Evolutionary conservation across 2,797 vertebrate species (phyloP), one percentile per base, ranked within the genome.

Genomic region (Ciconia nigra): DNA sequence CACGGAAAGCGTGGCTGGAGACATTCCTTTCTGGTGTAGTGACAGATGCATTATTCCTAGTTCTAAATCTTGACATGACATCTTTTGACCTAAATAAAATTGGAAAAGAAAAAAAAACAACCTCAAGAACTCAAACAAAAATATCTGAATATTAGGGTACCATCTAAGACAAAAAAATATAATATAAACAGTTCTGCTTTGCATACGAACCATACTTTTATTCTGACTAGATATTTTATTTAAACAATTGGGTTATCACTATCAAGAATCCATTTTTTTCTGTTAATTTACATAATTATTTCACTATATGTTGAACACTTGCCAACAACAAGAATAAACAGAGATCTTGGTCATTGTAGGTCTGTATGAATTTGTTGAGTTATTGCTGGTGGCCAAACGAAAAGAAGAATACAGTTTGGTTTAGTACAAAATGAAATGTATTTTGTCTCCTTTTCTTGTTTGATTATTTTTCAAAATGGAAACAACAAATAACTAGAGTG

Each of bases 31-130:
- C 91, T 77, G 85, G 26, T 29, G 73, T 83, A 69, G 55, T 22
- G 41, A 80, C 18, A 51, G 69, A 78, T 42, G 33, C n/a, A 12
- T 89, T 77, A 47, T 81, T 81, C 83, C 31, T 52, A 29, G 33
- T 69, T 21, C 87, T 93, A 5, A 88, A 4, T 25, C 21, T 94
- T 87, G 93, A 67, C 18, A 29, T 61, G 17, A 54, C 92, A 3
- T 71, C 87, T 76, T 93, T 96, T 69, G 91, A 95, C 37, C 96
- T 98, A 87, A 70, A 95, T 25, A 39, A 58, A 58, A 51, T 37
- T 13, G 5, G 10, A 17, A 37, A 33, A 49, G 35, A 49, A 59
- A 37, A 17, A 12, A 2, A 29, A 31, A 26, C 29, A 65, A 51
- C 10, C 8, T 15, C 25, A 49, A 66, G 31, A 66, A 35, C 16